Percentiles rank a stretch among this genome's conserved stretches.
phyloP scores from a whole-genome alignment of 2,797 vertebrate species.

The Cossypha polioptera region DNA sequence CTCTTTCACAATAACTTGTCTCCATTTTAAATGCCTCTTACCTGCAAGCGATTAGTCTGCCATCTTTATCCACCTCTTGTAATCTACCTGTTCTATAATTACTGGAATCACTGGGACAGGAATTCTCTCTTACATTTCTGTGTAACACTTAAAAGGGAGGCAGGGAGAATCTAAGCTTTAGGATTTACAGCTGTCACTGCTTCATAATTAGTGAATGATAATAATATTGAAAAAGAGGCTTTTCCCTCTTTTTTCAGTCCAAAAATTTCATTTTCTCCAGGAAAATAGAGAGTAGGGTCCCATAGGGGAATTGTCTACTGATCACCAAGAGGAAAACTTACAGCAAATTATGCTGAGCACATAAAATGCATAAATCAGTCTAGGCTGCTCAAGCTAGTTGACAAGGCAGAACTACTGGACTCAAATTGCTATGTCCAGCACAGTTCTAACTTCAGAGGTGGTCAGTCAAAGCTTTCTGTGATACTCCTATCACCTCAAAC shows the following conservation, averaged over 20 bases:
- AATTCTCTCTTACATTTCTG: neutral
- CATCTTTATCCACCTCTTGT: neutral
- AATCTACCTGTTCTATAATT: neutral
- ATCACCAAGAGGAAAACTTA: neutral
- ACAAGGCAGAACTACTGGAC: neutral
- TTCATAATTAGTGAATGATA: neutral
- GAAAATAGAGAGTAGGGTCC: neutral
- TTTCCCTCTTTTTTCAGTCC: neutral
- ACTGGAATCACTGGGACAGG: neutral
- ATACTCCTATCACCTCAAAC: neutral
- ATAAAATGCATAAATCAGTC: neutral
- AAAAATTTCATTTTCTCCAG: neutral
- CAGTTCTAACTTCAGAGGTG: neutral
- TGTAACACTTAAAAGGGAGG: neutral
- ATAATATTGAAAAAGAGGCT: neutral
- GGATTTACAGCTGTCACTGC: neutral
- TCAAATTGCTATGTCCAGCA: neutral
- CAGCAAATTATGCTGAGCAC: neutral
- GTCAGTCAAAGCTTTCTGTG: neutral
- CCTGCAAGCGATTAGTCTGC: neutral
- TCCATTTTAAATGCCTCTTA: neutral
- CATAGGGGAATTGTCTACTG: neutral
- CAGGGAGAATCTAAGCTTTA: neutral
- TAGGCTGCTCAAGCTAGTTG: neutral
- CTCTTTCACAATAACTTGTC: neutral